Base-by-base conservation (phyloP, 1,140 invertebrate species). In the Zaprionus vittiger region DNA sequence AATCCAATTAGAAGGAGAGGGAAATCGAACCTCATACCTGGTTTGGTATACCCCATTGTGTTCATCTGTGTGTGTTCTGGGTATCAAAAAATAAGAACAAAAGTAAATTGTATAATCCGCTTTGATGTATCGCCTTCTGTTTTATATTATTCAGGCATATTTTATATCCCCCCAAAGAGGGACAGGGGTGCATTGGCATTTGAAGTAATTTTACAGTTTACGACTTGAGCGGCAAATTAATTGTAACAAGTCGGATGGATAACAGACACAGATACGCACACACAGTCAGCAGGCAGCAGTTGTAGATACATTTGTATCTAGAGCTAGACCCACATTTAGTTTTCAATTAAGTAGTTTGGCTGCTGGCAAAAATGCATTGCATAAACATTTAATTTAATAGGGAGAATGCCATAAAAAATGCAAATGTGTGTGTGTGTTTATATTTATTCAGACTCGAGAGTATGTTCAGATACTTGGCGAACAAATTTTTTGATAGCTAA, bases 121-220 rank as follows among this genome's bases (percentile, higher is more conserved):
- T 86, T 86, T 86, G 83, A 86, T 86, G 83, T 86, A 86, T 86
- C 83, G 83, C 84, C 83, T 86, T 86, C 83, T 86, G 83, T 86
- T 86, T 86, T 86, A 86, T 86, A 86, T 86, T 86, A 86, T 86
- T 86, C 80, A 83, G 84, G 66, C 83, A 86, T 86, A 75, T 75
- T 71, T 75, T 71, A 70, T 71, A 75, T 75, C 47, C 66, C 66
- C 47, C 38, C 49, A 64, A 64, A 60, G 60, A 28, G 17, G 3
- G 5, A 24, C 6, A 4, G 47, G 2, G 11, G 52, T 15, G 24
- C 60, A 26, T 62, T 59, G 38, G 56, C 41, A 72, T 65, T 71
- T 72, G 69, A 72, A 76, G 69, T 76, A 76, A 57, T 72, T 71
- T 76, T 67, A 73, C 64, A 77, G 66, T 78, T 75, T 75, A 75